Evolutionary conservation across 2,113 vertebrate genomes (phyloP).

Genomic region (Petroica traversi): DNA sequence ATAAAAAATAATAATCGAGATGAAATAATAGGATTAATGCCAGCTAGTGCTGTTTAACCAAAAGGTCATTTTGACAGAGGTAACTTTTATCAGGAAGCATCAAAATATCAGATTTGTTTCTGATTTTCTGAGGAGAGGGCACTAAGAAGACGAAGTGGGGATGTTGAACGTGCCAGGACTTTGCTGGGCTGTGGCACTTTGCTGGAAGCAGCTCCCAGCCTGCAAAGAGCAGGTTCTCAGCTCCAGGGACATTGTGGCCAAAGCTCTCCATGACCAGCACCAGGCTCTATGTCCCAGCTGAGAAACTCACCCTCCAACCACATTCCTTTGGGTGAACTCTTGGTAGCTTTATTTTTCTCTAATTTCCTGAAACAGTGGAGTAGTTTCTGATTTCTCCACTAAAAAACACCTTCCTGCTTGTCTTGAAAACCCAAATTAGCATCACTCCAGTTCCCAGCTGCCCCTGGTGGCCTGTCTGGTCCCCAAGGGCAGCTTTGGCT

Average conservation of each 20-base stretch:
- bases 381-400: background rate
- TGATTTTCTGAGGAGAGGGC: background rate
- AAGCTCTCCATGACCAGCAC: background rate
- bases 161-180: background rate
- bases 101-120: background rate
- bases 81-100: constrained; percentile 18
- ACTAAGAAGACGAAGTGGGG: background rate
- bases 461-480: background rate
- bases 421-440: background rate
- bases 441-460: background rate
- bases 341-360: background rate
- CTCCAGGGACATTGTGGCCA: accelerated
- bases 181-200: background rate
- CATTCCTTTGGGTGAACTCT: background rate
- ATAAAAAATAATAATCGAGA: background rate
- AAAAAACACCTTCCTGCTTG: background rate
- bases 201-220: background rate
- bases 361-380: background rate
- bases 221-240: background rate
- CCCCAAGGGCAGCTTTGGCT: accelerated
- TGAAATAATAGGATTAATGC: constrained; percentile 54
- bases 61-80: constrained; percentile 45
- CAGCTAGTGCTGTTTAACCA: constrained; percentile 31
- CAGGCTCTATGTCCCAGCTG: background rate
- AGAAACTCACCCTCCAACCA: background rate